These are phyloP conservation scores for Phocides pigmalion DNA, from an alignment of 1,140 invertebrate genomes.

Conservation along the genomic window DNA sequence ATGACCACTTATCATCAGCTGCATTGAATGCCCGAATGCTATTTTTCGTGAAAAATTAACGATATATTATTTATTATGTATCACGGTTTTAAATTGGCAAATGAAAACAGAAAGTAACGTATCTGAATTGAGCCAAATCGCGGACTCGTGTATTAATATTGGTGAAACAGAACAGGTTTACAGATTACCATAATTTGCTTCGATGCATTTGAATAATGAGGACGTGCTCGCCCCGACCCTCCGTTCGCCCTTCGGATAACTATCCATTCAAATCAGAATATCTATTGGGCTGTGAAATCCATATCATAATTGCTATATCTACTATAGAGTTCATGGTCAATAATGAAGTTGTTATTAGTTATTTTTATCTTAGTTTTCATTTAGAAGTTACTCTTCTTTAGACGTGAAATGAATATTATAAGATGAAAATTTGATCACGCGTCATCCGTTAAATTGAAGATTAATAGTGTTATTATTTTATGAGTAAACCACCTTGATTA, in stretches of 20 bases:
- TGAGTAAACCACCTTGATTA: no score
- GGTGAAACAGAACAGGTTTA: conserved; percentile 80
- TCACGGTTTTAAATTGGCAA: not conserved
- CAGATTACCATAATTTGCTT: conserved; percentile 83
- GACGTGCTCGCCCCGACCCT: conserved; percentile 55
- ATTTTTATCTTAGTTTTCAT: no score
- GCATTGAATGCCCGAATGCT: no score
- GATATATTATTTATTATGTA: no score
- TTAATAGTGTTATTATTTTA: no score
- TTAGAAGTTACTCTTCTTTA: no score
- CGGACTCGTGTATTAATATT: conserved; percentile 73
- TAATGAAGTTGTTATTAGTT: not conserved
- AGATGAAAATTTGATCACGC: no score
- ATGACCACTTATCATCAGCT: no score
- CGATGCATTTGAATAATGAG: conserved; percentile 83
- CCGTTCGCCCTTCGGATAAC: conserved; percentile 29
- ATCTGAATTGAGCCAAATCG: conserved; percentile 11
- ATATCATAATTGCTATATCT: conserved; percentile 9
- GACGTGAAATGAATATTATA: no score
- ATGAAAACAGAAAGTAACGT: conserved; percentile 8
- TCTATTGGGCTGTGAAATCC: conserved; percentile 21
- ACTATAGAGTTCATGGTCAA: conserved; percentile 4
- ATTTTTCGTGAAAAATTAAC: no score
- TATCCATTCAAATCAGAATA: conserved; percentile 28
- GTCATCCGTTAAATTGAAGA: no score